Conservation (phyloP, 2,113 vertebrate species). For the Tinamus guttatus region DNA sequence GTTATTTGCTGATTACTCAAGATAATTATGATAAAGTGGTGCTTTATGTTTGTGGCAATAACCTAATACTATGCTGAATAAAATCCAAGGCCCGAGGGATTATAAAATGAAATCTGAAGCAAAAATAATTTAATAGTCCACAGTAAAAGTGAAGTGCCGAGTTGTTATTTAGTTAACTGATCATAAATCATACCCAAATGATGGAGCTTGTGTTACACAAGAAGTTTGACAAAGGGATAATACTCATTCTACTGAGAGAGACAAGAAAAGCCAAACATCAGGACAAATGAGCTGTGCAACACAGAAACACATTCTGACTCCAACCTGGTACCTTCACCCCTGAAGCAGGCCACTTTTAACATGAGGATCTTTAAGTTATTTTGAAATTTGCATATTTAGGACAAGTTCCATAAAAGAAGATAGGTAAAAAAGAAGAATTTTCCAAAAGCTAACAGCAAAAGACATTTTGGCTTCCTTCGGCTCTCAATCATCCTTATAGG, state of each 20-base stretch:
- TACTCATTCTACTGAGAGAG: not conserved
- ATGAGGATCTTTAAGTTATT: not conserved
- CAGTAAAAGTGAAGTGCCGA: not conserved
- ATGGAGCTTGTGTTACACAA: not conserved
- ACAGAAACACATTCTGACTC: not conserved
- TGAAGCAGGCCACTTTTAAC: not conserved
- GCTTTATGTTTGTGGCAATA: conserved; percentile 4
- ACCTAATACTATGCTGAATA: not conserved
- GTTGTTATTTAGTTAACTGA: not conserved
- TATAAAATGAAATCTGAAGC: not conserved
- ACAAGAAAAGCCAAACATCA: not conserved
- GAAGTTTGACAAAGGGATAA: not conserved
- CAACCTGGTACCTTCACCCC: not conserved
- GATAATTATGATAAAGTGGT: not conserved
- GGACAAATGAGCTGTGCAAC: not conserved
- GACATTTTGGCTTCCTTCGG: not conserved
- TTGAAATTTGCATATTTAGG: not conserved
- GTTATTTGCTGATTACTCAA: conserved; percentile 10
- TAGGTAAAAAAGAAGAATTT: not conserved
- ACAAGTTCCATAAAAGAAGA: not conserved
- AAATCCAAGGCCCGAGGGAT: conserved; percentile 4
- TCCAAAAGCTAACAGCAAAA: not conserved
- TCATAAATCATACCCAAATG: not conserved
- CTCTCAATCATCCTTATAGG: fast-evolving
- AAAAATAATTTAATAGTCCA: not conserved